A percentile compares a stretch with the other conserved stretches of the same genome.
Conservation (phyloP, 2,888 invertebrate species). For the Catocala nupta region DNA sequence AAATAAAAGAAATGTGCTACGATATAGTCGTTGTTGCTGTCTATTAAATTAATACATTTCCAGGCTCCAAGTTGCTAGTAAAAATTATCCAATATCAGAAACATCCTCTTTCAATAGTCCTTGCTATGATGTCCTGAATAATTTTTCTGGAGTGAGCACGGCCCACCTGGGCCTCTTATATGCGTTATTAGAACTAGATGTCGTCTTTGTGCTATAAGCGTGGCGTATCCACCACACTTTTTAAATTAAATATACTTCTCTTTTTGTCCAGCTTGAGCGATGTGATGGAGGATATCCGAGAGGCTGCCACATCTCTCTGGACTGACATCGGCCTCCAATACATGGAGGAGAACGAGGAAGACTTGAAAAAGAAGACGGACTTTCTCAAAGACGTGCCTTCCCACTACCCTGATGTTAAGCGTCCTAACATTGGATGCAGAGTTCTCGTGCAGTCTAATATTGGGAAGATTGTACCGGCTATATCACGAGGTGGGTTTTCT, state of each 20-base stretch:
- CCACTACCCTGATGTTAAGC: conserved; percentile 92
- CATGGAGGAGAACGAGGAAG: conserved; percentile 94
- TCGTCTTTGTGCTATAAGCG: too few relatives aligned
- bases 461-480: conserved; percentile 91
- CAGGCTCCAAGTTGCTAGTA: too few relatives aligned
- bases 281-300: conserved; percentile 91
- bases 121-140: too few relatives aligned
- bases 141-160: too few relatives aligned
- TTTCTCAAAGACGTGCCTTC: conserved; percentile 89
- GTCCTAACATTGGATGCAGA: conserved; percentile 96
- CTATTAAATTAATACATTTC: too few relatives aligned
- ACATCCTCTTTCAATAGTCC: too few relatives aligned
- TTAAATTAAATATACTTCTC: conserved; percentile 2
- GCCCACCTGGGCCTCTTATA: too few relatives aligned
- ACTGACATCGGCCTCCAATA: conserved; percentile 91
- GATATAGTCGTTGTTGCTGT: too few relatives aligned
- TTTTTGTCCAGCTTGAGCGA: conserved; percentile 90
- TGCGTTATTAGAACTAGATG: too few relatives aligned
- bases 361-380: conserved; percentile 94
- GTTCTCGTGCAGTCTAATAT: conserved; percentile 92
- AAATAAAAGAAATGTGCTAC: too few relatives aligned
- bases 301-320: conserved; percentile 90
- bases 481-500: conserved; percentile 79
- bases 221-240: too few relatives aligned
- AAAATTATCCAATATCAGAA: too few relatives aligned